Conservation (phyloP, 1,140 invertebrate species). For the Atta texana region DNA sequence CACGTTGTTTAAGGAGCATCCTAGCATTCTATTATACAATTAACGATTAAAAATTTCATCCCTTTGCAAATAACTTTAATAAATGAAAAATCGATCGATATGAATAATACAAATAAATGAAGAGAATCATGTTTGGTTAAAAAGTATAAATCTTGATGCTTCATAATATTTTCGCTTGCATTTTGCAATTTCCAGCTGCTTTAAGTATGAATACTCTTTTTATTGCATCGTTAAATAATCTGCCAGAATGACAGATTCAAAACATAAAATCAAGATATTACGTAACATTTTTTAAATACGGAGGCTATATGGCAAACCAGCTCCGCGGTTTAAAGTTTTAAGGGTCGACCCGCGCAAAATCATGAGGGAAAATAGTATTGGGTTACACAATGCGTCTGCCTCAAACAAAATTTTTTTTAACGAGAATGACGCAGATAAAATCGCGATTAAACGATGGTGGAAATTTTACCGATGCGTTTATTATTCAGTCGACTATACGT, state of each 20-base stretch:
- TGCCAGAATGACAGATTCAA: neutral
- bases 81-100: too few species aligned
- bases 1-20: neutral
- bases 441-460: neutral
- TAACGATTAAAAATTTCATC: neutral
- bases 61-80: neutral
- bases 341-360: slow-evolving; percentile 7
- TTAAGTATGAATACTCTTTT: neutral
- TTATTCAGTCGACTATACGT: neutral
- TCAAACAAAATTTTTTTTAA: slow-evolving; percentile 13
- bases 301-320: neutral
- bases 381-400: neutral
- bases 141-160: too few species aligned
- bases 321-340: neutral
- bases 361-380: slow-evolving; percentile 12
- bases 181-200: neutral
- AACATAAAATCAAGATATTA: slow-evolving; percentile 4
- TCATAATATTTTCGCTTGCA: too few species aligned
- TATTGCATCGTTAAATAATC: neutral
- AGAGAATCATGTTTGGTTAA: too few species aligned
- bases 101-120: too few species aligned
- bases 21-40: neutral
- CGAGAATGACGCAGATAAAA: neutral
- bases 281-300: neutral
- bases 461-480: slow-evolving; percentile 15